These are phyloP conservation scores for Syngnathus floridae DNA, from an alignment of 2,113 vertebrate genomes.

Conservation along the genomic window DNA sequence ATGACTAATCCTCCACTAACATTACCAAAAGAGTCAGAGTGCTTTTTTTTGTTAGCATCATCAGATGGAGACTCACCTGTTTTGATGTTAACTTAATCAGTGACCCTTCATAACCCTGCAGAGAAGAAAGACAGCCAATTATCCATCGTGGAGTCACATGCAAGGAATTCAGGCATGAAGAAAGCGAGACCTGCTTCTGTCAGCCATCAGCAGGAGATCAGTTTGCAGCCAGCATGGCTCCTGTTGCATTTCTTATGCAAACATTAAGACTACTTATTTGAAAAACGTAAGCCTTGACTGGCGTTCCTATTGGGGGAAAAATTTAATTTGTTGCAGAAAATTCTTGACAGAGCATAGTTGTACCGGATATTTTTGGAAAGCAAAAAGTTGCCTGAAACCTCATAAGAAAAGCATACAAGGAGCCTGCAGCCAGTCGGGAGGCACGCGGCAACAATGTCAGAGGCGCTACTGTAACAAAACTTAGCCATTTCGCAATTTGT, in stretches of 20 bases:
- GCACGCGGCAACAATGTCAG: neutral
- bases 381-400: neutral
- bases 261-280: neutral
- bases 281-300: neutral
- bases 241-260: neutral
- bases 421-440: neutral
- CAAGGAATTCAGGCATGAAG: slow-evolving; percentile 49
- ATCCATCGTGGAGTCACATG: slow-evolving; percentile 63
- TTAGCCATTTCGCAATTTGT: slow-evolving; percentile 23
- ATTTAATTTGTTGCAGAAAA: neutral
- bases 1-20: neutral
- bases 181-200: slow-evolving; percentile 21
- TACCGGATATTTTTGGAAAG: neutral
- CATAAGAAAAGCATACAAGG: neutral
- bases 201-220: slow-evolving; percentile 20
- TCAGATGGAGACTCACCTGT: slow-evolving; percentile 78
- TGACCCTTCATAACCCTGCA: slow-evolving; percentile 97
- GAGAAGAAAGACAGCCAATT: slow-evolving; percentile 67
- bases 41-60: slow-evolving; percentile 7
- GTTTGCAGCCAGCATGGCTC: neutral
- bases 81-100: slow-evolving; percentile 98
- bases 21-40: neutral
- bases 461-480: neutral
- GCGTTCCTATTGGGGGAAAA: neutral
- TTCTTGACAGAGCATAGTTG: neutral